Evolutionary conservation across 2,888 invertebrate genomes (phyloP), one percentile per base, ranked within the genome.

Genomic region (Oscheius myriophilus): DNA sequence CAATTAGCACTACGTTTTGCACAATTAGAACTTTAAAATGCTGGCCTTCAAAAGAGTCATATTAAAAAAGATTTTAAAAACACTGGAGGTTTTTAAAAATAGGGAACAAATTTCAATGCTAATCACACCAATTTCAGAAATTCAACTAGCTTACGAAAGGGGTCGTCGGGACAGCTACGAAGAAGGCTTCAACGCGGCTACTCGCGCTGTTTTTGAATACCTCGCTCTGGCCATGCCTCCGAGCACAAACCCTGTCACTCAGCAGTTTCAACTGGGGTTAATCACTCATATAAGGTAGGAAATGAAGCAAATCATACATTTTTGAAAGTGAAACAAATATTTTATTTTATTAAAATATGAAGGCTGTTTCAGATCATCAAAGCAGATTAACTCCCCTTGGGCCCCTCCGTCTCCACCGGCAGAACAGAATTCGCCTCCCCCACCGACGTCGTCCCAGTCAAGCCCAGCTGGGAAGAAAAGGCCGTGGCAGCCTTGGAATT

Each of bases 261-360:
- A 61, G n/a, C 66, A 66, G 26, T 66, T 66, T 33, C 66, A 66
- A 23, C 21, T 66, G 3, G 66, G 66, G 0, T 46, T 66, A 3
- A 26, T 66, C 26, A 49, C 55, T 7, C 66, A 66, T 26, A 23
- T 66, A 16, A 45, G 66, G 66, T 66, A 12, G 43, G 1, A 55
- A 1, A 18, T 41, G 1, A 52, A 9, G 23, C 23, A 14, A n/a
- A n/a, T 43, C 43, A 14, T 43, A 14, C 14, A 43, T n/a, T n/a
- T n/a, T n/a, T n/a, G n/a, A n/a, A n/a, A n/a, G n/a, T n/a, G n/a
- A n/a, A n/a, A n/a, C n/a, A n/a, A n/a, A n/a, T n/a, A n/a, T n/a
- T n/a, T 33, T 33, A 33, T 6, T 6, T 33, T 33, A 33, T 9
- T 33, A 6, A 33, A 33, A 33, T 33, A 33, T n/a, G n/a, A n/a